Evolutionary conservation across 35 echinoderm and acorn worm genomes (phyloP).

Genomic region (Hemicentrotus pulcherrimus): DNA sequence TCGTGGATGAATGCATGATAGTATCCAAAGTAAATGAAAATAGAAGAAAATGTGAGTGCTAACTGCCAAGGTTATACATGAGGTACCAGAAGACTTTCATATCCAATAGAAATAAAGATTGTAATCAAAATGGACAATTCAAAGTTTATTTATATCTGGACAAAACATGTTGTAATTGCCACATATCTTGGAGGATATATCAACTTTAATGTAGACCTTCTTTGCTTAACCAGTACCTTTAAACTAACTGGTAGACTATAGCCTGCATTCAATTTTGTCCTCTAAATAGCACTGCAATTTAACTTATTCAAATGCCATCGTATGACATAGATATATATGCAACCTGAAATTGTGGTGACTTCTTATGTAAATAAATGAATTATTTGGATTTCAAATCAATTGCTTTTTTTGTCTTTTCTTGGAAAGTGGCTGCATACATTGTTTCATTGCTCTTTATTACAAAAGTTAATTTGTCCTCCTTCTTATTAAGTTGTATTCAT

Average conservation of each 20-base stretch:
- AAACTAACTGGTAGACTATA: no score
- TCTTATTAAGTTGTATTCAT: no score
- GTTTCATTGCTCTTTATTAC: not conserved
- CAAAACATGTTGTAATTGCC: no score
- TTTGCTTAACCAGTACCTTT: not conserved
- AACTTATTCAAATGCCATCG: not conserved
- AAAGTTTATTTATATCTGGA: no score
- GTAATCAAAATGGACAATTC: not conserved
- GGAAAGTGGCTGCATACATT: not conserved
- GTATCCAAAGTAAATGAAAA: no score
- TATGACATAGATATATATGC: not conserved
- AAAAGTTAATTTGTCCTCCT: no score
- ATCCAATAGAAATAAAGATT: not conserved
- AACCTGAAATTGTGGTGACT: not conserved
- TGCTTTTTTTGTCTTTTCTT: not conserved
- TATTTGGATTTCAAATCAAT: not conserved
- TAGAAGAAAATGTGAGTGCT: no score
- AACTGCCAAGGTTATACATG: no score
- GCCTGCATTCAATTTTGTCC: no score
- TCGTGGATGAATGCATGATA: no score
- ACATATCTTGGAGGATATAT: no score
- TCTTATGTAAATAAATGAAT: not conserved
- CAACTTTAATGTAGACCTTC: not conserved
- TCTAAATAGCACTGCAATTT: no score
- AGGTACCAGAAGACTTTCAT: not conserved